Percentiles rank a stretch among this genome's conserved stretches.
Evolutionary conservation across 2,888 invertebrate species (phyloP).

Genomic region (Gryllus longicercus): DNA sequence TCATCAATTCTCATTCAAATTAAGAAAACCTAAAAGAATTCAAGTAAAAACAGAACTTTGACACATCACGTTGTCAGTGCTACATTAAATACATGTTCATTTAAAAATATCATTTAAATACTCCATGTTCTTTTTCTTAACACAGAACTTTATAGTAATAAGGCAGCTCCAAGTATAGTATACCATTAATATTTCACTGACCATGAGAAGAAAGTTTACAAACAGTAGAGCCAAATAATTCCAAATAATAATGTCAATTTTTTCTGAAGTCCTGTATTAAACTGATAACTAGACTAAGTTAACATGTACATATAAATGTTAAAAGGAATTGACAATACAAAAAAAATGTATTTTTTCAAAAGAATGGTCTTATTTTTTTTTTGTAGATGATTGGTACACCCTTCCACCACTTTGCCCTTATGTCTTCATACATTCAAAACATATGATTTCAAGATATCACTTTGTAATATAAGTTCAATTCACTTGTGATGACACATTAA

Average conservation of each 20-base stretch:
- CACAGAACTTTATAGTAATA: slow-evolving; percentile 6
- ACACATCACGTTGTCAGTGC: too few species aligned
- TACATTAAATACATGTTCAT: too few species aligned
- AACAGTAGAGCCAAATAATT: too few species aligned
- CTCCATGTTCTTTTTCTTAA: neutral
- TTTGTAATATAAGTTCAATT: slow-evolving; percentile 9
- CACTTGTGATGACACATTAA: slow-evolving; percentile 17
- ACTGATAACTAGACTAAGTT: too few species aligned
- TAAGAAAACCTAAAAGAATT: too few species aligned
- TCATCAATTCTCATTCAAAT: too few species aligned
- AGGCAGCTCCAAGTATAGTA: neutral
- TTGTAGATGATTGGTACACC: neutral
- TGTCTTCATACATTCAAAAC: neutral
- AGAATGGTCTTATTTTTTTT: neutral
- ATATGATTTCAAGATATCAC: slow-evolving; percentile 17
- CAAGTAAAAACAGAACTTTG: too few species aligned
- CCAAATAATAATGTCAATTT: too few species aligned
- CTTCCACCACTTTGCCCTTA: neutral
- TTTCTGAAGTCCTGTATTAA: too few species aligned
- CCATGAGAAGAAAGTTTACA: neutral
- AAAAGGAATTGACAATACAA: too few species aligned
- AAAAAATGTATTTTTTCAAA: neutral
- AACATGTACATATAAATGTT: too few species aligned
- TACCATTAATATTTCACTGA: neutral
- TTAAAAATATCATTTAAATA: too few species aligned